phyloP scores from a whole-genome alignment of 2,797 vertebrate species.

The Tauraco hartlaubi region DNA sequence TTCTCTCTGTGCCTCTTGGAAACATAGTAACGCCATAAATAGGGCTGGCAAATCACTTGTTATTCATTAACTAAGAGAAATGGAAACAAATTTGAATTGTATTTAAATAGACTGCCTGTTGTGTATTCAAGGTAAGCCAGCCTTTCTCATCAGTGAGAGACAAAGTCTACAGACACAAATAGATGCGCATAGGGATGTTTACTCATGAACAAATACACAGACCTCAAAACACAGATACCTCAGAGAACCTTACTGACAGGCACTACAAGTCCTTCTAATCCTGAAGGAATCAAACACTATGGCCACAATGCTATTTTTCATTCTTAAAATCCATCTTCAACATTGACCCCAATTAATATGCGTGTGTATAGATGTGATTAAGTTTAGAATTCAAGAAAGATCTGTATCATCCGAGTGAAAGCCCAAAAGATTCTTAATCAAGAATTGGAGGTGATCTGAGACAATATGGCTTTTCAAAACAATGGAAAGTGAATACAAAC shows the following conservation, averaged over 20 bases:
- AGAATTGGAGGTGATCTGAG: not conserved
- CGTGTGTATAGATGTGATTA: not conserved
- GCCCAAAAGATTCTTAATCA: not conserved
- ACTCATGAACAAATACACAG: not conserved
- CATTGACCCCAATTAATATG: not conserved
- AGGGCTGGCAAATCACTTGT: conserved; percentile 26
- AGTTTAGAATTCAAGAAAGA: not conserved
- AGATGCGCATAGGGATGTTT: not conserved
- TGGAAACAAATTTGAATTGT: conserved; percentile 3
- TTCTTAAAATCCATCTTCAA: not conserved
- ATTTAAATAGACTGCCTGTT: not conserved
- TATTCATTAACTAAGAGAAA: conserved; percentile 34
- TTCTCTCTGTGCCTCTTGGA: conserved; percentile 9
- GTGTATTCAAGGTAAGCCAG: conserved; percentile 34
- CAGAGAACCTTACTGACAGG: not conserved
- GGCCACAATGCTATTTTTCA: not conserved
- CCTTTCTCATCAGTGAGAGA: not conserved
- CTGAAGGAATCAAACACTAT: not conserved
- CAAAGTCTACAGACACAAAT: not conserved
- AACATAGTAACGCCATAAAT: conserved; percentile 19
- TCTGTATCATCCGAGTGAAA: accelerated
- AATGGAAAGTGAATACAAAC: not conserved
- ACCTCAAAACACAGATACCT: not conserved
- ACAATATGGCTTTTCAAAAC: not conserved
- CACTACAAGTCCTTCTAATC: not conserved